Evolutionary conservation across 1,140 invertebrate species (phyloP).

Genomic region (Sycophila sp.): DNA sequence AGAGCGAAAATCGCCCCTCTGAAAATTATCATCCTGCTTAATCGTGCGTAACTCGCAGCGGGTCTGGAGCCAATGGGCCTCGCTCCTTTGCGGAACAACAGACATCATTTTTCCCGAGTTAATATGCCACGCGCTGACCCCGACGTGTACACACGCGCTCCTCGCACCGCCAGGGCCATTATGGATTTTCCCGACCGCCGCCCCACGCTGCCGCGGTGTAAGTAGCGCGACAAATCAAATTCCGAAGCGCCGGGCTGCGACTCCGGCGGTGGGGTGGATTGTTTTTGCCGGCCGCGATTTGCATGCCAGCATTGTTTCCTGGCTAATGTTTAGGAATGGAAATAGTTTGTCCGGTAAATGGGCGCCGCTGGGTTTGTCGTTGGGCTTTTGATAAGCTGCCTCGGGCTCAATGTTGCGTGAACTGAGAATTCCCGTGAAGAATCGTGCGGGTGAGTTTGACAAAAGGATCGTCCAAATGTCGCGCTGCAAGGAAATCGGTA

Average conservation of each 20-base stretch:
- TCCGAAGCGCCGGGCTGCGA: neutral
- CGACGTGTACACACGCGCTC: neutral
- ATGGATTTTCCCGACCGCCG: neutral
- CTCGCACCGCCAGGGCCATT: too few relatives aligned
- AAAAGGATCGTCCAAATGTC: too few relatives aligned
- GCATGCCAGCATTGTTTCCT: neutral
- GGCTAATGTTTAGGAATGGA: neutral
- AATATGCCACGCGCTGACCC: constrained; percentile 38
- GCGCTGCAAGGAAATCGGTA: too few relatives aligned
- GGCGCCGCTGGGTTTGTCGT: neutral
- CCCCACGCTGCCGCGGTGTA: neutral
- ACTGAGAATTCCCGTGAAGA: neutral
- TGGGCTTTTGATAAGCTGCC: neutral
- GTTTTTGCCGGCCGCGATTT: neutral
- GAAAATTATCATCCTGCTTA: constrained; percentile 47
- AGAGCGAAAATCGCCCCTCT: constrained; percentile 14
- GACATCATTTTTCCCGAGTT: constrained; percentile 42
- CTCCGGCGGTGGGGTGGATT: neutral
- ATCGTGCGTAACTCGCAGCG: constrained; percentile 43
- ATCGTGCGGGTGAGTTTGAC: neutral
- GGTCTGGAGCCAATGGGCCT: constrained; percentile 17
- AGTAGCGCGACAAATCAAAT: constrained; percentile 31
- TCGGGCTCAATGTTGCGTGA: neutral
- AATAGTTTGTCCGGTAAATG: neutral
- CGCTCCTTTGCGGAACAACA: constrained; percentile 12